These are phyloP conservation scores for Phrynosoma platyrhinos DNA, from an alignment of 2,113 vertebrate species.

Conservation along the genomic window DNA sequence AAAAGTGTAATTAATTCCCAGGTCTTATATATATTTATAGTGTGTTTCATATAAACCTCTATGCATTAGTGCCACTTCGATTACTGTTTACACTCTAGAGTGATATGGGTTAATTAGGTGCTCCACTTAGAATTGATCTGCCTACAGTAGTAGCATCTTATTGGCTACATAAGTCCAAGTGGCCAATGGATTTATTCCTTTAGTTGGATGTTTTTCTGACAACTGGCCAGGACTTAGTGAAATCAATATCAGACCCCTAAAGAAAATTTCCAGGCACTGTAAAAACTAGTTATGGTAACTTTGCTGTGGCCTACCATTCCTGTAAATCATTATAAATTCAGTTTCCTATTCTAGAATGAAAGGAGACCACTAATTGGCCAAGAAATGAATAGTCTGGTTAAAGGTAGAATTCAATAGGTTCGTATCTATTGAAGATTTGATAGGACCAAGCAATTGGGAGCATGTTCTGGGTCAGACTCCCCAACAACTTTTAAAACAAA, in stretches of 20 bases:
- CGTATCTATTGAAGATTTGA: background rate
- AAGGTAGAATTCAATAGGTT: background rate
- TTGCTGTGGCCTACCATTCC: constrained; percentile 11
- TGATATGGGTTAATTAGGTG: background rate
- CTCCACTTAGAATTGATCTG: background rate
- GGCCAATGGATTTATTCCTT: background rate
- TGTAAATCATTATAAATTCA: background rate
- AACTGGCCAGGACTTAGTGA: background rate
- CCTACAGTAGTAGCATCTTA: background rate
- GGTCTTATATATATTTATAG: background rate
- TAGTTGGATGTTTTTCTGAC: background rate
- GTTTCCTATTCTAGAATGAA: constrained; percentile 36
- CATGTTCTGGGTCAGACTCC: background rate
- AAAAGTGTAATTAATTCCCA: background rate
- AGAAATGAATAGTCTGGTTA: background rate
- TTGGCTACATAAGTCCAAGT: background rate
- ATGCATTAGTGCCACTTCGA: background rate
- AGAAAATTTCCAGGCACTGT: background rate
- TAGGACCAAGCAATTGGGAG: background rate
- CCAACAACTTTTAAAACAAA: background rate
- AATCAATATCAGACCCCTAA: background rate
- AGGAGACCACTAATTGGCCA: background rate
- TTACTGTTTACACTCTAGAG: background rate
- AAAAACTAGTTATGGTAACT: constrained; percentile 6
- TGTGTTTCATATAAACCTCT: background rate